Conservation (phyloP, 2,888 invertebrate genomes). For the Taphrorychus bicolor region DNA sequence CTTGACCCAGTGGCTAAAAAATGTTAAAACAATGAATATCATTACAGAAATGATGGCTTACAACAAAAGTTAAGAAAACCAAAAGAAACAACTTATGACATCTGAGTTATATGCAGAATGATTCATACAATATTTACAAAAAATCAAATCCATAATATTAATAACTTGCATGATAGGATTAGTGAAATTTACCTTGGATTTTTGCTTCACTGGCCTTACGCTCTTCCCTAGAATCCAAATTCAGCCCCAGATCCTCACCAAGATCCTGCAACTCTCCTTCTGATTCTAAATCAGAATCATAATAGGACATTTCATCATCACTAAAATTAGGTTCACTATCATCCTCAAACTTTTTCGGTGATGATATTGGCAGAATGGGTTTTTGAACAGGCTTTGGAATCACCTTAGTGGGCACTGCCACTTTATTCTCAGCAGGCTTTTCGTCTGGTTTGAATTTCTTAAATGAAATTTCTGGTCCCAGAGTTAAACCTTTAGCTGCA, state of each 20-base stretch:
- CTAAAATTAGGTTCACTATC: conserved; percentile 49
- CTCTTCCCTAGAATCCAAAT: conserved; percentile 19
- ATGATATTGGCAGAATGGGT: background rate
- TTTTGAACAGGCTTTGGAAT: conserved; percentile 13
- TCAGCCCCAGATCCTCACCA: conserved; percentile 44
- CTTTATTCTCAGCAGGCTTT: conserved; percentile 38
- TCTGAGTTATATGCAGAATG: no score
- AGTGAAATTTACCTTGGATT: conserved; percentile 18
- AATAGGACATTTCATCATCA: conserved; percentile 57
- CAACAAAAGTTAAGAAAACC: no score
- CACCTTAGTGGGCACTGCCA: background rate
- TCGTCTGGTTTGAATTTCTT: conserved; percentile 50
- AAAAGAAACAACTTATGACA: no score
- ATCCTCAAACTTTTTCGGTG: conserved; percentile 41
- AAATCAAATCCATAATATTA: no score
- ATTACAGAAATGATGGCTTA: no score
- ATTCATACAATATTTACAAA: no score
- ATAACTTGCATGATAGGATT: no score
- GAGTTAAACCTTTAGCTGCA: conserved; percentile 13
- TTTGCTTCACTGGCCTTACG: conserved; percentile 9
- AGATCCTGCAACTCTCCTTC: conserved; percentile 58
- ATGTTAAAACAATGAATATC: background rate
- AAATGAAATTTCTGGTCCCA: conserved; percentile 46
- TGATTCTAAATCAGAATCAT: conserved; percentile 58
- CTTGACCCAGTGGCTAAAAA: background rate